These are phyloP conservation scores for Galago senegalensis DNA, from an alignment of 2,797 vertebrate genomes.

Conservation along the genomic window DNA sequence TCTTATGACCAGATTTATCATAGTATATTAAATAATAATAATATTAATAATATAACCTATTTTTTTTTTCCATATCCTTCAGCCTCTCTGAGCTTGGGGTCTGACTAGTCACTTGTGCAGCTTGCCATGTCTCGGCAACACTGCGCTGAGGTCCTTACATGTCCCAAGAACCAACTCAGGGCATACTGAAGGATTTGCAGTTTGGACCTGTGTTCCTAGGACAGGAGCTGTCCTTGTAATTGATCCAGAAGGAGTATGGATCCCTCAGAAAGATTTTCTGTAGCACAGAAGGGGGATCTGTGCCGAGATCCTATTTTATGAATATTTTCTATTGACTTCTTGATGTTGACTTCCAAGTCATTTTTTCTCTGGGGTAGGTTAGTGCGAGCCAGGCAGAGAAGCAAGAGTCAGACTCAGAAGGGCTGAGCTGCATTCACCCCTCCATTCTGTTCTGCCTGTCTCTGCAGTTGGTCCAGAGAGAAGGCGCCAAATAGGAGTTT, in stretches of 20 bases:
- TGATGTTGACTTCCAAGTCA: neutral
- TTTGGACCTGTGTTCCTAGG: neutral
- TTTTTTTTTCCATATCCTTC: neutral
- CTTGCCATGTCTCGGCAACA: neutral
- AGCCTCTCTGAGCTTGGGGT: neutral
- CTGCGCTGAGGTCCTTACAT: neutral
- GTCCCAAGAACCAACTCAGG: neutral
- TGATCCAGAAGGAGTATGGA: neutral
- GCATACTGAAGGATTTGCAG: neutral
- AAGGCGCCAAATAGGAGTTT: neutral
- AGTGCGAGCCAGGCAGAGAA: neutral
- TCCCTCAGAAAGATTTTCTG: neutral
- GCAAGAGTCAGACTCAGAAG: neutral
- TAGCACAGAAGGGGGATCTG: neutral
- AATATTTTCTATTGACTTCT: neutral
- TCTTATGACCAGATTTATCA: constrained; percentile 38
- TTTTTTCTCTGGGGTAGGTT: too few relatives aligned
- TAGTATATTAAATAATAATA: constrained; percentile 28
- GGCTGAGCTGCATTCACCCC: neutral
- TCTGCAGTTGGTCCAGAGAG: neutral
- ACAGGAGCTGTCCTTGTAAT: neutral
- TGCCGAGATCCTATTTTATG: neutral
- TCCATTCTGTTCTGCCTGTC: neutral
- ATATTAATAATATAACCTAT: neutral
- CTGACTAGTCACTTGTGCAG: neutral